These are phyloP conservation scores for Thera britannica DNA, from an alignment of 2,888 invertebrate species.

Conservation along the genomic window DNA sequence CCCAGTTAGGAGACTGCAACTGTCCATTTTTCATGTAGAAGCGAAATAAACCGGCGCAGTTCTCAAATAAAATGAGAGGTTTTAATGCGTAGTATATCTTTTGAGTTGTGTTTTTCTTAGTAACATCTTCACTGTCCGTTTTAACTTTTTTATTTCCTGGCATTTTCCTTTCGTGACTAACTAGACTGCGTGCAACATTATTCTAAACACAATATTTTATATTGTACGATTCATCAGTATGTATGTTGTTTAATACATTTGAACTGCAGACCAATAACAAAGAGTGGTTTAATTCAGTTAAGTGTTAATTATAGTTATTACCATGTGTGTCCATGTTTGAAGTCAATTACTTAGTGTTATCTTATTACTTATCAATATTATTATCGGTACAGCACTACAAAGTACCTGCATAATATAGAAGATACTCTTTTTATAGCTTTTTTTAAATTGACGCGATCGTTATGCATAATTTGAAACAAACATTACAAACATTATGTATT, in stretches of 20 bases:
- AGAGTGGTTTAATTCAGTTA: constrained; percentile 1
- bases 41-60: constrained; percentile 54
- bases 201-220: neutral
- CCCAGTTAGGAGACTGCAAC: constrained; percentile 43
- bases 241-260: neutral
- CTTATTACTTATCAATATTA: neutral
- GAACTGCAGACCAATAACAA: neutral
- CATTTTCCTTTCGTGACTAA: neutral
- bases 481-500: too few species aligned
- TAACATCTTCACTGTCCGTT: neutral
- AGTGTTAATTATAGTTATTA: neutral
- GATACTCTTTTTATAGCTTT: too few species aligned
- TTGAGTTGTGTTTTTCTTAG: constrained; percentile 8
- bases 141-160: neutral
- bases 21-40: constrained; percentile 47
- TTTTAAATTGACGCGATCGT: too few species aligned
- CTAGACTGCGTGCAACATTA: neutral
- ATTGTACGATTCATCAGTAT: neutral
- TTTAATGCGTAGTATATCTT: constrained; percentile 13
- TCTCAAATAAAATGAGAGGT: constrained; percentile 17
- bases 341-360: constrained; percentile 3
- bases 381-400: neutral
- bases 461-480: too few species aligned
- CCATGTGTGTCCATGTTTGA: neutral
- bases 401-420: too few species aligned